Conservation (phyloP, 2,888 invertebrate genomes). For the Steinernema hermaphroditum region DNA sequence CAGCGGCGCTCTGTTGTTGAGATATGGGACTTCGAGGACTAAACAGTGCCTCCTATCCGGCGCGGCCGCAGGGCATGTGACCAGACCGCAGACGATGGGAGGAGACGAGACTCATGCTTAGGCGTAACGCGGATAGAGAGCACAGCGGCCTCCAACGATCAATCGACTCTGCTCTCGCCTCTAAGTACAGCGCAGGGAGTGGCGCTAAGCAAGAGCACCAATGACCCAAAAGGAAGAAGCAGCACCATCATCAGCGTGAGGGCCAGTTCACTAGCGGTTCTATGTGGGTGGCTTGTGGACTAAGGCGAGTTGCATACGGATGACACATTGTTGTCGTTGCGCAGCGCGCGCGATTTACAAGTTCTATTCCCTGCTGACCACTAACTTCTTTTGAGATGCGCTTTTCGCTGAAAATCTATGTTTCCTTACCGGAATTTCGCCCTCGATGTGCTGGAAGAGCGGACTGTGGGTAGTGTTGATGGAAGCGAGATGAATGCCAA, state of each 20-base stretch:
- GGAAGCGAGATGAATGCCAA: conserved; percentile 20
- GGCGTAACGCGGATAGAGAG: conserved; percentile 18
- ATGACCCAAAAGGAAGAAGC: conserved; percentile 3
- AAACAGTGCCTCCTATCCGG: conserved; percentile 25
- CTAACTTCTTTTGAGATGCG: background rate
- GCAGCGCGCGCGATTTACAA: conserved; percentile 15
- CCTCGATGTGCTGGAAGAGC: background rate
- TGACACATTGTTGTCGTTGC: background rate
- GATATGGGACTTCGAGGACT: conserved; percentile 26
- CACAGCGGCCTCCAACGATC: conserved; percentile 20
- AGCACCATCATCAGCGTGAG: conserved; percentile 1
- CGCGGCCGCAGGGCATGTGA: conserved; percentile 26
- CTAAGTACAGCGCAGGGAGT: conserved; percentile 22
- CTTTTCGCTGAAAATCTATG: background rate
- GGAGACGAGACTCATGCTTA: conserved; percentile 28
- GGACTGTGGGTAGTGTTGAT: conserved; percentile 6
- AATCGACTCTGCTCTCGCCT: conserved; percentile 19
- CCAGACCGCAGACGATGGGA: conserved; percentile 25
- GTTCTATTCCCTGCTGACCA: conserved; percentile 15
- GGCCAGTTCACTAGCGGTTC: background rate
- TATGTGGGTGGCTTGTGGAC: background rate
- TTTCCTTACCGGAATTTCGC: conserved; percentile 22
- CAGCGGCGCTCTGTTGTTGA: conserved; percentile 23
- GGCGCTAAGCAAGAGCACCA: conserved; percentile 11
- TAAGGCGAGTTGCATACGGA: background rate